phyloP scores from a whole-genome alignment of 53 echinoderm and acorn worm genomes.

The Apostichopus leukothele region DNA sequence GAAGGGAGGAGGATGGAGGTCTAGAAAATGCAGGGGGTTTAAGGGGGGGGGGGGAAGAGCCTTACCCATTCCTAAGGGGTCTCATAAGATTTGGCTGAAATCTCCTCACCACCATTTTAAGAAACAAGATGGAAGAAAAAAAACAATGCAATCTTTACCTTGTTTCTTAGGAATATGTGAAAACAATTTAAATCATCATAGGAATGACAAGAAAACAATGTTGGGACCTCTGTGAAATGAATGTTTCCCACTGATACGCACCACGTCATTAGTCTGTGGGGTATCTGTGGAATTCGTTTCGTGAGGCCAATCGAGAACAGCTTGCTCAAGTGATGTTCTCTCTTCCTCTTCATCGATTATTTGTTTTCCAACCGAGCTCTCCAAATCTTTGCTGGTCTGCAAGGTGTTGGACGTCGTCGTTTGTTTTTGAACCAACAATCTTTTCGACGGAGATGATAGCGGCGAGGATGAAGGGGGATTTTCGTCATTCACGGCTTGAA shows the following conservation, averaged over 20 bases:
- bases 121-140: too few species aligned
- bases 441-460: background rate
- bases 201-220: too few species aligned
- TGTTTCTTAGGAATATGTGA: too few species aligned
- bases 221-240: too few species aligned
- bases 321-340: background rate
- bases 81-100: too few species aligned
- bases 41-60: too few species aligned
- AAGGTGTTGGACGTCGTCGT: background rate
- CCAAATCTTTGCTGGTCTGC: background rate
- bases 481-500: background rate
- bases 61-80: too few species aligned
- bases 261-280: conserved; percentile 8
- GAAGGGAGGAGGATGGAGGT: too few species aligned
- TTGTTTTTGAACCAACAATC: background rate
- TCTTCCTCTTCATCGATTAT: background rate
- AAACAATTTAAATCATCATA: too few species aligned
- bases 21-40: too few species aligned
- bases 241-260: background rate
- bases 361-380: background rate
- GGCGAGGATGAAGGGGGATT: background rate
- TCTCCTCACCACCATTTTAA: too few species aligned
- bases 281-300: background rate
- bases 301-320: background rate
- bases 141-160: too few species aligned